Evolutionary conservation across 2,797 vertebrate genomes (phyloP).

Genomic region (Pangasius sanitwongsei): DNA sequence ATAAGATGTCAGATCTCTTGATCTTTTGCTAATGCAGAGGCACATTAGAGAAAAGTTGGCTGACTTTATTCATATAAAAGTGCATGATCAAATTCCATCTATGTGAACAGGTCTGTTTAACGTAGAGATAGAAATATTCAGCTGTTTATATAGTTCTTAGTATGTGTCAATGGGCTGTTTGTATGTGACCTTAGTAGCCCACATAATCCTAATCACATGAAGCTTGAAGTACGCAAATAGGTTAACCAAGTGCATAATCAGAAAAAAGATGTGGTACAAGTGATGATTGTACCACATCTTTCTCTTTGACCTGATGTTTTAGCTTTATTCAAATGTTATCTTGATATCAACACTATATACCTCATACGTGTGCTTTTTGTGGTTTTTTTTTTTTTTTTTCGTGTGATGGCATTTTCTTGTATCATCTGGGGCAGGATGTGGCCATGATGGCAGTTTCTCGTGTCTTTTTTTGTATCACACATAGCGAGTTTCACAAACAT

Average conservation of each 20-base stretch:
- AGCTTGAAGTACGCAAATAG: constrained; percentile 17
- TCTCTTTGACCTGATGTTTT: background rate
- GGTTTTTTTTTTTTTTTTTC: background rate
- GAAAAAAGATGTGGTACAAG: background rate
- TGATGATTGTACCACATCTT: no score
- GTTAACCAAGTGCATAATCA: constrained; percentile 8
- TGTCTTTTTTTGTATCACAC: constrained; percentile 7
- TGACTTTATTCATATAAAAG: background rate
- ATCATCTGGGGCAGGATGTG: constrained; percentile 30
- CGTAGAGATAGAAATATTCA: background rate
- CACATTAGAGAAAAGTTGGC: background rate
- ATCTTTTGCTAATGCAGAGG: background rate
- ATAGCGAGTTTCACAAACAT: constrained; percentile 3
- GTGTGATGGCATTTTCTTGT: background rate
- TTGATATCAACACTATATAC: background rate
- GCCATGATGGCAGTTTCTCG: background rate
- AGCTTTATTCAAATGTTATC: background rate
- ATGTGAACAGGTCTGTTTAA: background rate
- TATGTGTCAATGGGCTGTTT: constrained; percentile 2
- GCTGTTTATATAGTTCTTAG: background rate
- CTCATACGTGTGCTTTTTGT: background rate
- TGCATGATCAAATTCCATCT: background rate
- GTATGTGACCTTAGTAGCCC: constrained; percentile 13
- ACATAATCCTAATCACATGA: constrained; percentile 28
- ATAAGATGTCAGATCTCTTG: constrained; percentile 22